A percentile compares a stretch with the other conserved stretches of the same genome.
Conservation (phyloP, 2,888 invertebrate species). For the Drosophila tanythrix region DNA sequence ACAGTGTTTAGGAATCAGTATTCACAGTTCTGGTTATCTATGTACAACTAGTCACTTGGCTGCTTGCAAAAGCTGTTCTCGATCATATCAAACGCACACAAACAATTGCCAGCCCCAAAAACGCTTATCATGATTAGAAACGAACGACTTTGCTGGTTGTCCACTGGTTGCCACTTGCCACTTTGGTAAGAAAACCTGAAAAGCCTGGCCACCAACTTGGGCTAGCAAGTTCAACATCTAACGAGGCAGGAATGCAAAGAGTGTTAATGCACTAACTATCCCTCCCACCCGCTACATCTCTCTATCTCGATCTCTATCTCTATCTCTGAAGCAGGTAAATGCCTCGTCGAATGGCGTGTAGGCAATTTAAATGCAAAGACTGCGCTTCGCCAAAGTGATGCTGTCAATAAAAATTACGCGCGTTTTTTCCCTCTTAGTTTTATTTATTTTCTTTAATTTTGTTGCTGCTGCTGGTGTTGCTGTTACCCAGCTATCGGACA, state of each 20-base stretch:
- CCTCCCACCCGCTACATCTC: not conserved
- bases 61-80: constrained; percentile 8
- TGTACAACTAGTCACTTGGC: constrained; percentile 2
- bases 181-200: constrained; percentile 54
- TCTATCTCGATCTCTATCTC: not conserved
- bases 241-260: constrained; percentile 67
- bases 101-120: constrained; percentile 53
- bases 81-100: constrained; percentile 49
- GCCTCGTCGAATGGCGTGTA: constrained; percentile 64
- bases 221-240: constrained; percentile 67
- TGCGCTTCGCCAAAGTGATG: constrained; percentile 60
- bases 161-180: constrained; percentile 23
- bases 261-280: constrained; percentile 60
- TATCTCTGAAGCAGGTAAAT: constrained; percentile 35
- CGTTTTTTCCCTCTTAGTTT: constrained; percentile 23
- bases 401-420: constrained; percentile 80
- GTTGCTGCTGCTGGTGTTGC: constrained; percentile 13
- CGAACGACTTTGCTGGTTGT: constrained; percentile 32
- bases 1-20: not conserved
- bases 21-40: not conserved
- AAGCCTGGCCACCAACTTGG: constrained; percentile 48
- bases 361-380: constrained; percentile 77
- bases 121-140: constrained; percentile 66
- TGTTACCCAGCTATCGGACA: constrained; percentile 31
- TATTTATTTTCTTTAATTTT: constrained; percentile 23